These are phyloP conservation scores for Halisarca cf. caerulea DNA, from an alignment of 37 sponge, comb jelly and placozoan species.

Conservation along the genomic window DNA sequence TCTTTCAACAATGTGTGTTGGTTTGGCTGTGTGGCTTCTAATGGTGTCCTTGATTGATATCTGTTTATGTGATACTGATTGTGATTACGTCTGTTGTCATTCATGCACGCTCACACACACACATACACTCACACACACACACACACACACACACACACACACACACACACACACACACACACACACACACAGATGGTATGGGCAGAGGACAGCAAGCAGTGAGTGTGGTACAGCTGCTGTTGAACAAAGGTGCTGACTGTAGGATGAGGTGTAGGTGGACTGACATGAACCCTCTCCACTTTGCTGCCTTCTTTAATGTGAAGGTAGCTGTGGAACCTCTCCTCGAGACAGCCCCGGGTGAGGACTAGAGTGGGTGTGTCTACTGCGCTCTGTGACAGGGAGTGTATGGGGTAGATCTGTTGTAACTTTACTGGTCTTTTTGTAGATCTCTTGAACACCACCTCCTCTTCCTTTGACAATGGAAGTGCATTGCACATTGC, in stretches of 20 bases:
- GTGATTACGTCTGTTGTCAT: too few species aligned
- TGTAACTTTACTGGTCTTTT: neutral
- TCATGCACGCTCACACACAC: too few species aligned
- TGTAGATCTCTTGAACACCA: constrained; percentile 49
- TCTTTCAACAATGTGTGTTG: too few species aligned
- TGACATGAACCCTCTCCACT: constrained; percentile 94
- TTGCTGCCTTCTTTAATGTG: constrained; percentile 93
- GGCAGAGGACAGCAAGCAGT: constrained; percentile 52
- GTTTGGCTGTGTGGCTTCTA: too few species aligned
- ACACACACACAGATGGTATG: constrained; percentile 57
- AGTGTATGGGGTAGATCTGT: too few species aligned
- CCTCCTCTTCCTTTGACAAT: constrained; percentile 59
- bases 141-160: too few species aligned
- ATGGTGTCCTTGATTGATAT: too few species aligned
- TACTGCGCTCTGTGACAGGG: too few species aligned
- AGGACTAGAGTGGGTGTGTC: neutral
- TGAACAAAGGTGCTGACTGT: constrained; percentile 79
- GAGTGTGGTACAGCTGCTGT: constrained; percentile 51
- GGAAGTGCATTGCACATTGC: constrained; percentile 89
- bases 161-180: too few species aligned
- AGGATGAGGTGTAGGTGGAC: constrained; percentile 82
- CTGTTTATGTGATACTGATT: too few species aligned
- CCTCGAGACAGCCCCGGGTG: constrained; percentile 61
- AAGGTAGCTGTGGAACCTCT: constrained; percentile 61
- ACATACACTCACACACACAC: too few species aligned